Evolutionary conservation across 2,113 vertebrate genomes (phyloP).

Genomic region (Odocoileus hemionus): DNA sequence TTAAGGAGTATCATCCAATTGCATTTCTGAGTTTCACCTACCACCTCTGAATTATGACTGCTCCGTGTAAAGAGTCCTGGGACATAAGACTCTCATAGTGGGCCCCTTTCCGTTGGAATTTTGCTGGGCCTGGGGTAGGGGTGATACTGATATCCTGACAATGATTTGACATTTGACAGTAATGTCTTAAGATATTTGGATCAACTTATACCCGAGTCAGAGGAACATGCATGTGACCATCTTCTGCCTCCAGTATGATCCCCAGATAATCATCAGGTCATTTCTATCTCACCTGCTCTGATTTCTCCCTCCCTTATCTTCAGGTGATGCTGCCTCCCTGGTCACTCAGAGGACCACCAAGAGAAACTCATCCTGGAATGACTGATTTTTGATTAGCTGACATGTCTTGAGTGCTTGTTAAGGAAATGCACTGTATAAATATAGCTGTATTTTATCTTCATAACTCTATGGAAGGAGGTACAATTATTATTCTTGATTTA

Average conservation of each 20-base stretch:
- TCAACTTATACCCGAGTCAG: background rate
- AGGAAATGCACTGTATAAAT: background rate
- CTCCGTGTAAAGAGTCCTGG: background rate
- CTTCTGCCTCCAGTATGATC: background rate
- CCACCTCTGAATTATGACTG: background rate
- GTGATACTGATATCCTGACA: background rate
- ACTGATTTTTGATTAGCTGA: background rate
- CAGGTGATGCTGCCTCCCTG: background rate
- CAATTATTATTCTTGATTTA: background rate
- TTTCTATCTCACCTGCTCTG: background rate
- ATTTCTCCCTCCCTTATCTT: background rate
- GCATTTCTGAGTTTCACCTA: background rate
- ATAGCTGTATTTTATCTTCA: background rate
- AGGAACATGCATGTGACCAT: background rate
- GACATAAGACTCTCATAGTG: background rate
- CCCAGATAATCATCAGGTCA: too few species aligned
- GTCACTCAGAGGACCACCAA: background rate
- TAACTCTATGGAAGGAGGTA: background rate
- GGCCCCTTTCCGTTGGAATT: background rate
- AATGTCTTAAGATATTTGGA: background rate
- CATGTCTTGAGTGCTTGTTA: background rate
- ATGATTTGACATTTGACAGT: background rate
- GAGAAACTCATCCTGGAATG: background rate
- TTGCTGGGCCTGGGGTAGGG: background rate
- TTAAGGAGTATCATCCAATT: background rate